phyloP scores from a whole-genome alignment of 1,140 invertebrate genomes.

The Drosophila virilis region DNA sequence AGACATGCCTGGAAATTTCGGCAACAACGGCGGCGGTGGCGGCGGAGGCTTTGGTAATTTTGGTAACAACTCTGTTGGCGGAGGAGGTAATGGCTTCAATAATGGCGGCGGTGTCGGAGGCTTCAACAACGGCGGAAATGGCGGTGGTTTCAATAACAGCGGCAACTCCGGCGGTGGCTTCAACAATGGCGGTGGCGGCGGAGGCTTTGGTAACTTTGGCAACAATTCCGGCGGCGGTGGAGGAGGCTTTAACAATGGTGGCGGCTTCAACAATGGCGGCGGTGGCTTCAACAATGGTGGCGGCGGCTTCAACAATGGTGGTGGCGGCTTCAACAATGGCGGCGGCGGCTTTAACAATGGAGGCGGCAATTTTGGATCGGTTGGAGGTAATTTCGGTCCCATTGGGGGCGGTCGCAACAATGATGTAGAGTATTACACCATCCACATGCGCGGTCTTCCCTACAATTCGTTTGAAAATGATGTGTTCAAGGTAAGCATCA shows the following conservation, averaged over 20 bases:
- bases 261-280: slow-evolving; percentile 61
- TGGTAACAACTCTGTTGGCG: slow-evolving; percentile 48
- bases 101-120: slow-evolving; percentile 54
- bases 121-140: slow-evolving; percentile 43
- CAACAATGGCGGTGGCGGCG: slow-evolving; percentile 53
- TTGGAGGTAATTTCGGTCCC: slow-evolving; percentile 49
- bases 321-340: slow-evolving; percentile 65
- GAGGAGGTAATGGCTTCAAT: slow-evolving; percentile 46
- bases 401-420: slow-evolving; percentile 66
- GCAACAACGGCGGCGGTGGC: slow-evolving; percentile 48
- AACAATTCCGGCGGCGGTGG: slow-evolving; percentile 40
- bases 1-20: slow-evolving; percentile 53
- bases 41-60: slow-evolving; percentile 49
- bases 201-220: slow-evolving; percentile 39
- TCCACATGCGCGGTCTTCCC: slow-evolving; percentile 81
- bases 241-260: slow-evolving; percentile 55
- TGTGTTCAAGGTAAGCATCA: slow-evolving; percentile 68
- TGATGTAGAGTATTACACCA: slow-evolving; percentile 71
- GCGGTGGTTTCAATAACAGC: slow-evolving; percentile 41
- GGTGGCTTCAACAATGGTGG: slow-evolving; percentile 56
- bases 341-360: slow-evolving; percentile 59
- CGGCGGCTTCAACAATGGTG: slow-evolving; percentile 53
- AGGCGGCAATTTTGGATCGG: slow-evolving; percentile 18
- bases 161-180: slow-evolving; percentile 60
- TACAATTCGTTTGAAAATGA: slow-evolving; percentile 83